A percentile compares a stretch with the other conserved stretches of the same genome.
phyloP scores from a whole-genome alignment of 1,140 invertebrate genomes.

The Phocides pigmalion region DNA sequence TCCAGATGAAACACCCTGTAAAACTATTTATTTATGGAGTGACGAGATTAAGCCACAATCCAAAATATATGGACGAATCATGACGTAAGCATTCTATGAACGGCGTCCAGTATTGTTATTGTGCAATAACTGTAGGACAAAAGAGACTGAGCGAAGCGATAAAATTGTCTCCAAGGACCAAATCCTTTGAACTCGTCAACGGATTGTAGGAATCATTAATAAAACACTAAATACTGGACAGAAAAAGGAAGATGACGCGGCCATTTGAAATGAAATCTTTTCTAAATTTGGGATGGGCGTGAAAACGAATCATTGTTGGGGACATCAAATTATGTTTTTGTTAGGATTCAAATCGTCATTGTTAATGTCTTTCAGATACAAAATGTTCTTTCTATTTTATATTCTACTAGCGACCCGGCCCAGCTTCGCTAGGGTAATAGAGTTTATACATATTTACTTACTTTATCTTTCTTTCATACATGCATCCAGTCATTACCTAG shows the following conservation, averaged over 20 bases:
- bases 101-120: conserved; percentile 69
- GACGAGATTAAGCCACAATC: conserved; percentile 62
- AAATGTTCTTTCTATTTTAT: too few relatives aligned
- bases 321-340: conserved; percentile 20
- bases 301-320: conserved; percentile 17
- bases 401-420: too few relatives aligned
- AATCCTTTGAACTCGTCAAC: conserved; percentile 67
- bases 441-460: too few relatives aligned
- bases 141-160: conserved; percentile 62
- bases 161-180: conserved; percentile 68
- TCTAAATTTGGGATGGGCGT: conserved; percentile 36
- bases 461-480: too few relatives aligned
- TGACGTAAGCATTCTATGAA: conserved; percentile 70
- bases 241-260: conserved; percentile 62
- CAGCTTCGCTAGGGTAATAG: too few relatives aligned
- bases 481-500: too few relatives aligned
- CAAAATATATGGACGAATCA: conserved; percentile 69
- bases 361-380: background rate
- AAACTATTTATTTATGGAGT: conserved; percentile 44
- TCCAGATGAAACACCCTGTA: conserved; percentile 53
- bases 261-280: conserved; percentile 57
- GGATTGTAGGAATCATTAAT: conserved; percentile 70
- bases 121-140: conserved; percentile 75
- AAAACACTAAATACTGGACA: conserved; percentile 67
- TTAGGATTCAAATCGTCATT: background rate